Conservation (phyloP, 2,797 vertebrate species). For the Silurus aristotelis region DNA sequence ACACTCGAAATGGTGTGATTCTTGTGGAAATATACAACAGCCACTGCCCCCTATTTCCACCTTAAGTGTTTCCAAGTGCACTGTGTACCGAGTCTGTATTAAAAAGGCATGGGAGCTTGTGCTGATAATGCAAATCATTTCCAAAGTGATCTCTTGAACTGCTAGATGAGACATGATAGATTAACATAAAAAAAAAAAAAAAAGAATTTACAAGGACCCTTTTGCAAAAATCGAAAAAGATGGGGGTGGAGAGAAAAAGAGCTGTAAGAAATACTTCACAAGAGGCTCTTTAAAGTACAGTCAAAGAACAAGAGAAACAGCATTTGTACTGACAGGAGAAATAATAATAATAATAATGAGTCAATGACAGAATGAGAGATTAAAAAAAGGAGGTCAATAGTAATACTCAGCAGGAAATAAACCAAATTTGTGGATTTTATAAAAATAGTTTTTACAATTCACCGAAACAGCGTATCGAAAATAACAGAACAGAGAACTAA, state of each 20-base stretch:
- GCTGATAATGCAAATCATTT: constrained; percentile 32
- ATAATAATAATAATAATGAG: constrained; percentile 54
- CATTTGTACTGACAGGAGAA: constrained; percentile 63
- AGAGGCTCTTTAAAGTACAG: constrained; percentile 64
- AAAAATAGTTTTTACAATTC: background rate
- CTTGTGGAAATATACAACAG: constrained; percentile 25
- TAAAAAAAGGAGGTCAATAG: background rate
- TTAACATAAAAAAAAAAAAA: constrained; percentile 6
- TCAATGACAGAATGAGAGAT: background rate
- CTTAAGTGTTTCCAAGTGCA: constrained; percentile 36
- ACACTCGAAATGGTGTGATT: constrained; percentile 21
- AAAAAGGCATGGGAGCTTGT: constrained; percentile 5
- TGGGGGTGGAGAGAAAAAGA: constrained; percentile 33
- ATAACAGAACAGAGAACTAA: background rate
- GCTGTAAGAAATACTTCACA: constrained; percentile 52
- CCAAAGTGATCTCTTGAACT: constrained; percentile 28
- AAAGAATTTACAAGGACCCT: constrained; percentile 38
- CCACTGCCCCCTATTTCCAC: constrained; percentile 26
- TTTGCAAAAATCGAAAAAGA: constrained; percentile 35
- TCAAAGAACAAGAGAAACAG: constrained; percentile 63
- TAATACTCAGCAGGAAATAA: background rate
- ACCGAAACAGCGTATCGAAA: background rate
- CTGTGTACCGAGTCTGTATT: constrained; percentile 18
- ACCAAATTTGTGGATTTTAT: background rate
- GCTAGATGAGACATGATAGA: constrained; percentile 31